Percentiles rank a stretch among this genome's conserved stretches.
Evolutionary conservation across 2,888 invertebrate species (phyloP).

Genomic region (Mylabris sibirica): DNA sequence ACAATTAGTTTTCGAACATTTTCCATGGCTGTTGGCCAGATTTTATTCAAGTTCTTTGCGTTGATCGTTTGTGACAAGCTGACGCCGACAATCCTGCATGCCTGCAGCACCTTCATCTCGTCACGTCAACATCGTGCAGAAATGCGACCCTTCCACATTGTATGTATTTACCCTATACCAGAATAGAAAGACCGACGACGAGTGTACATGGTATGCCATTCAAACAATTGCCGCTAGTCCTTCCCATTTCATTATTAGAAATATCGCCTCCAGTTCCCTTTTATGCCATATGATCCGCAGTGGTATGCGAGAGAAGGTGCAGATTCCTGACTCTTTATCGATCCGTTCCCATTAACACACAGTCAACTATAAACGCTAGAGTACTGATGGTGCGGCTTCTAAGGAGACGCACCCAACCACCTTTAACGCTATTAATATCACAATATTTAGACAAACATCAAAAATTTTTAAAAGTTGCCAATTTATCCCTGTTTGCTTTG

Average conservation of each 20-base stretch:
- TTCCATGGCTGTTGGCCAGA: constrained; percentile 2
- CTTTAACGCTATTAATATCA: neutral
- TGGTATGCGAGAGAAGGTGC: constrained; percentile 21
- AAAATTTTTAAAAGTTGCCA: neutral
- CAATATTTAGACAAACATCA: neutral
- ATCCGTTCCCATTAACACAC: constrained; percentile 20
- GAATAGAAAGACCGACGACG: constrained; percentile 10
- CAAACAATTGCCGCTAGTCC: constrained; percentile 14
- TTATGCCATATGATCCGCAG: constrained; percentile 19
- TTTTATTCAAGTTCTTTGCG: neutral
- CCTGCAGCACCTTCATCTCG: constrained; percentile 22
- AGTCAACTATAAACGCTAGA: constrained; percentile 1
- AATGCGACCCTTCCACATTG: constrained; percentile 19
- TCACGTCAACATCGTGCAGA: constrained; percentile 29
- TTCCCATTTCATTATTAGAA: constrained; percentile 8
- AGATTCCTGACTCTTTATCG: constrained; percentile 22
- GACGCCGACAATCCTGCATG: constrained; percentile 31
- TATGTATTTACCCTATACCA: constrained; percentile 4
- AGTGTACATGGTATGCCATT: constrained; percentile 7
- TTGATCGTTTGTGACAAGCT: neutral
- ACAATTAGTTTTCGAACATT: neutral
- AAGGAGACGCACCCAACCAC: constrained; percentile 8
- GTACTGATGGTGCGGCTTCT: constrained; percentile 15
- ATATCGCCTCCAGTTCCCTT: constrained; percentile 20
- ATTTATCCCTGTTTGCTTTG: neutral